phyloP scores from a whole-genome alignment of 2,797 vertebrate species.

The Sphenodon punctatus region DNA sequence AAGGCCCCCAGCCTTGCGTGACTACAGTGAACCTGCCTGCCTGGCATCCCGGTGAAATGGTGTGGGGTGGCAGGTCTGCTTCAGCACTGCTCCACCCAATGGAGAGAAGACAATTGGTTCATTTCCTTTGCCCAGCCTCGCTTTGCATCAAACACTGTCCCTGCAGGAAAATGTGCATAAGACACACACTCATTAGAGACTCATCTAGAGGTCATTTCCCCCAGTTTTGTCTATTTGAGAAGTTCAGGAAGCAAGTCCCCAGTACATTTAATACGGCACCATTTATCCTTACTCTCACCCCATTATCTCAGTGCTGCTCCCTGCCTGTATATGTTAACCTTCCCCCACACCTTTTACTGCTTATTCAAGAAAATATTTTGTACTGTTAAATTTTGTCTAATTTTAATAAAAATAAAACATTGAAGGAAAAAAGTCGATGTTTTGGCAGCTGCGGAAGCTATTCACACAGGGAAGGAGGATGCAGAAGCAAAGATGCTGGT shows the following conservation, averaged over 20 bases:
- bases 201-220: not conserved
- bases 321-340: not conserved
- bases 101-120: not conserved
- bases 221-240: not conserved
- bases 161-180: rapidly evolving
- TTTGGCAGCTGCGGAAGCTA: too few relatives aligned
- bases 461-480: too few relatives aligned
- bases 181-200: not conserved
- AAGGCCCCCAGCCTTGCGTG: too few relatives aligned
- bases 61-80: too few relatives aligned
- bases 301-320: not conserved
- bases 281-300: not conserved
- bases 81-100: too few relatives aligned
- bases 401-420: too few relatives aligned
- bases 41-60: too few relatives aligned
- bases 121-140: not conserved
- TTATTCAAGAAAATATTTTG: not conserved
- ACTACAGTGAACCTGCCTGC: too few relatives aligned
- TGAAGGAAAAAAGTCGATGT: not conserved
- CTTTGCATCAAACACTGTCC: not conserved
- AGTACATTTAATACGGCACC: rapidly evolving
- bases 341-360: not conserved
- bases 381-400: too few relatives aligned
- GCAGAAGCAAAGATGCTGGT: too few relatives aligned
- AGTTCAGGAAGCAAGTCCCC: not conserved